Evolutionary conservation across 1,140 invertebrate species (phyloP).

Genomic region (Diprion similis): DNA sequence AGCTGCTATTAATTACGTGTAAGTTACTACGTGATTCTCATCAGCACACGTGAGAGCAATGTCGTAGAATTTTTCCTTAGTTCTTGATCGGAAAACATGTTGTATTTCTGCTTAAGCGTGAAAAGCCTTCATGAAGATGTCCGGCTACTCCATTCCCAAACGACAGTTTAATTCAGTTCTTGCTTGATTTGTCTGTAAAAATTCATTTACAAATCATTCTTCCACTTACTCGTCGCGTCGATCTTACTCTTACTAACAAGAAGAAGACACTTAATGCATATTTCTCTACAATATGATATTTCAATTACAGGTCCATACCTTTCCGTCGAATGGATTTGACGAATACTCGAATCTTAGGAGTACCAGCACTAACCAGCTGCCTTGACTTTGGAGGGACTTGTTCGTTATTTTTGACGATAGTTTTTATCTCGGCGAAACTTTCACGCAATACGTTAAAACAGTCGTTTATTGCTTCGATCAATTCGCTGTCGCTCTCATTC

Average conservation of each 20-base stretch:
- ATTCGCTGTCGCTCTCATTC: not conserved
- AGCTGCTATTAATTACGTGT: not conserved
- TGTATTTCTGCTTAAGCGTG: no score
- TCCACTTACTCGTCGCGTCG: no score
- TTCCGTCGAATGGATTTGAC: not conserved
- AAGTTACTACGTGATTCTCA: not conserved
- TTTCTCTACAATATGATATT: no score
- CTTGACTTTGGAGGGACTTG: not conserved
- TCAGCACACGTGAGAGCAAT: not conserved
- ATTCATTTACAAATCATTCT: no score
- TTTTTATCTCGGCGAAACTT: not conserved
- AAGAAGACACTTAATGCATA: no score
- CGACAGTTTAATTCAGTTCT: no score
- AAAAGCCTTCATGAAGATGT: no score
- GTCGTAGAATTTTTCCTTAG: no score
- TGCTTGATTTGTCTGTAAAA: no score
- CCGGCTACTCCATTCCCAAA: no score
- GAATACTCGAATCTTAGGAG: not conserved
- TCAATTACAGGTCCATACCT: not conserved
- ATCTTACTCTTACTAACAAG: no score
- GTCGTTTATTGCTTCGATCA: not conserved
- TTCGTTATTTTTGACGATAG: constrained; percentile 2
- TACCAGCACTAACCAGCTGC: not conserved
- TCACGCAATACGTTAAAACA: not conserved
- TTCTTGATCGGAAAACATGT: no score